phyloP scores from a whole-genome alignment of 1,140 invertebrate genomes.

The Sitophilus oryzae region DNA sequence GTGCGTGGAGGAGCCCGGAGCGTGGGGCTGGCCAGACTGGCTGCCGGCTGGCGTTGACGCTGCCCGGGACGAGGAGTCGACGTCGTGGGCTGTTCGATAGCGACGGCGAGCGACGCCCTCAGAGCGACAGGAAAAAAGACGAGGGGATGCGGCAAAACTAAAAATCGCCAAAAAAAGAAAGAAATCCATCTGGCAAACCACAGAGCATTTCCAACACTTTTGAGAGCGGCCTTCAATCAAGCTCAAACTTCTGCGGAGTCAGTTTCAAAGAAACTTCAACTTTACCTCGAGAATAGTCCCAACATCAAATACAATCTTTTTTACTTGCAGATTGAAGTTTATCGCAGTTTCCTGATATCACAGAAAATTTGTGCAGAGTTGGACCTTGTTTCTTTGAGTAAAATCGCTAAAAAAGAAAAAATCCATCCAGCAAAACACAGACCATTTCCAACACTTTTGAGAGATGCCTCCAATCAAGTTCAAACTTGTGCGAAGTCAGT shows the following conservation, averaged over 20 bases:
- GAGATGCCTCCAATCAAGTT: constrained; percentile 22
- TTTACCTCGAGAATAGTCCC: not conserved
- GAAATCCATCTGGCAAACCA: constrained; percentile 14
- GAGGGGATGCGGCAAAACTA: too few species aligned
- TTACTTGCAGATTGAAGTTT: constrained; percentile 14
- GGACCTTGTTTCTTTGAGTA: too few species aligned
- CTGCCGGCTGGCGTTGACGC: too few species aligned
- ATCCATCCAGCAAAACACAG: constrained; percentile 20
- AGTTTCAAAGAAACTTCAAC: constrained; percentile 11
- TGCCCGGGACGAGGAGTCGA: too few species aligned
- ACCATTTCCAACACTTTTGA: constrained; percentile 26
- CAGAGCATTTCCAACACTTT: constrained; percentile 26
- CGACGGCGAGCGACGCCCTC: too few species aligned
- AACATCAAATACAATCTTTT: constrained; percentile 20
- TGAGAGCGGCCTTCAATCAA: constrained; percentile 25
- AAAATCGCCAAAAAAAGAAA: too few species aligned
- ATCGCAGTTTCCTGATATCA: constrained; percentile 35
- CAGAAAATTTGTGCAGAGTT: constrained; percentile 33
- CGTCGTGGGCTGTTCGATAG: too few species aligned
- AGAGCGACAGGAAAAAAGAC: too few species aligned
- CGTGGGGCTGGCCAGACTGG: too few species aligned
- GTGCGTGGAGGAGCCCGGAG: too few species aligned
- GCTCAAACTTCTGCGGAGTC: constrained; percentile 25
- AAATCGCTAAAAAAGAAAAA: too few species aligned
- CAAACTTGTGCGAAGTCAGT: constrained; percentile 25